Conservation (phyloP, 2,113 vertebrate species). For the Mobula birostris region DNA sequence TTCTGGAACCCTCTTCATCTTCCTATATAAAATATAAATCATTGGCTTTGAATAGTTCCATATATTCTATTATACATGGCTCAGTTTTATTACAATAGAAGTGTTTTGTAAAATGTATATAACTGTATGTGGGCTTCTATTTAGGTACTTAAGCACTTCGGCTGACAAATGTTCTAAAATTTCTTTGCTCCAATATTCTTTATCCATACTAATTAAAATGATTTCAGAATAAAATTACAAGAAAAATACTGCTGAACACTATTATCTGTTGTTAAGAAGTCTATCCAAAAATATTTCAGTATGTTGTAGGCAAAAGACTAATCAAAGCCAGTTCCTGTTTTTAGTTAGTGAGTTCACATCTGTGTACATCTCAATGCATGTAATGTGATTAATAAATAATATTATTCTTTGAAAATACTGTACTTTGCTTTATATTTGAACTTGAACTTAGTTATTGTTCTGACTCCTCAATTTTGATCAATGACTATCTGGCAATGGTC, state of each 20-base stretch:
- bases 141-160: not conserved
- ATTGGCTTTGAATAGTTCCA: not conserved
- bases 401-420: not conserved
- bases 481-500: not conserved
- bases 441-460: not conserved
- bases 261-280: not conserved
- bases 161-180: not conserved
- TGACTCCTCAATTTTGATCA: not conserved
- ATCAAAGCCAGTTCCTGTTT: not conserved
- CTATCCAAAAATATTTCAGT: not conserved
- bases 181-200: not conserved
- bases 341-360: not conserved
- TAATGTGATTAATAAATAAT: not conserved
- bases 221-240: not conserved
- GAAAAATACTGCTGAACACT: not conserved
- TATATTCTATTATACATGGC: not conserved
- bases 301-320: not conserved
- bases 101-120: not conserved
- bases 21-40: not conserved
- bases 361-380: not conserved
- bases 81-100: not conserved
- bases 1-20: not conserved
- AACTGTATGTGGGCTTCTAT: not conserved
- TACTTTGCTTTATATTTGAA: not conserved
- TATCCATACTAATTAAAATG: not conserved